Evolutionary conservation across 1,140 invertebrate species (phyloP).

Genomic region (Conopomorpha cramerella): DNA sequence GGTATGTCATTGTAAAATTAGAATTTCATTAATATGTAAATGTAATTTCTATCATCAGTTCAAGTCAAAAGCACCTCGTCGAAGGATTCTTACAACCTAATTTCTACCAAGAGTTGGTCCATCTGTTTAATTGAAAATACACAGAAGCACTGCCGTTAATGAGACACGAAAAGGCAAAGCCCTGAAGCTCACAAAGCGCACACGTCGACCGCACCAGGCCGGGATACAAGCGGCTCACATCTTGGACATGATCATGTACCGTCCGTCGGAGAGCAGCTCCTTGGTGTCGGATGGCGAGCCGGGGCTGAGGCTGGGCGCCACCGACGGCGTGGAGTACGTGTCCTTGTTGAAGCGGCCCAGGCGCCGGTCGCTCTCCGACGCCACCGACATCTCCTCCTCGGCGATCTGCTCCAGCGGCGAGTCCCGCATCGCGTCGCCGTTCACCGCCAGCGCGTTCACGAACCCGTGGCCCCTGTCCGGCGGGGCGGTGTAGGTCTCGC

Average conservation of each 20-base stretch:
- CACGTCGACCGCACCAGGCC: neutral
- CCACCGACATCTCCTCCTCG: slow-evolving; percentile 60
- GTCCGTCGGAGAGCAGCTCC: slow-evolving; percentile 64
- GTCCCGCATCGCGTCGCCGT: slow-evolving; percentile 41
- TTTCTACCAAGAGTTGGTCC: slow-evolving; percentile 43
- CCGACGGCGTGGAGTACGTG: slow-evolving; percentile 54
- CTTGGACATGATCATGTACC: slow-evolving; percentile 57
- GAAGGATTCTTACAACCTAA: too few species aligned
- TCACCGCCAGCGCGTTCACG: slow-evolving; percentile 46
- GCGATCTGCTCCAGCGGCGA: slow-evolving; percentile 62
- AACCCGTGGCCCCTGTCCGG: slow-evolving; percentile 43
- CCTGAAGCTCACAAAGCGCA: slow-evolving; percentile 11
- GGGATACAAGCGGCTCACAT: slow-evolving; percentile 26
- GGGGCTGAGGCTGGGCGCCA: slow-evolving; percentile 67
- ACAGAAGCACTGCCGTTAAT: slow-evolving; percentile 14
- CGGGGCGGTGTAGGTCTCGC: slow-evolving; percentile 30
- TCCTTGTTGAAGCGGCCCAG: slow-evolving; percentile 48
- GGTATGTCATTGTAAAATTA: too few species aligned
- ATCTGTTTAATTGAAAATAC: slow-evolving; percentile 30
- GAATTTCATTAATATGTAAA: too few species aligned
- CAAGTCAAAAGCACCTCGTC: too few species aligned
- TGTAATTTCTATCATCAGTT: too few species aligned
- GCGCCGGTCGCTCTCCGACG: slow-evolving; percentile 43
- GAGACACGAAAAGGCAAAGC: slow-evolving; percentile 11
- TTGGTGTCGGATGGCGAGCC: slow-evolving; percentile 70